phyloP scores from a whole-genome alignment of 2,888 invertebrate genomes.

The Chouioia cunea region DNA sequence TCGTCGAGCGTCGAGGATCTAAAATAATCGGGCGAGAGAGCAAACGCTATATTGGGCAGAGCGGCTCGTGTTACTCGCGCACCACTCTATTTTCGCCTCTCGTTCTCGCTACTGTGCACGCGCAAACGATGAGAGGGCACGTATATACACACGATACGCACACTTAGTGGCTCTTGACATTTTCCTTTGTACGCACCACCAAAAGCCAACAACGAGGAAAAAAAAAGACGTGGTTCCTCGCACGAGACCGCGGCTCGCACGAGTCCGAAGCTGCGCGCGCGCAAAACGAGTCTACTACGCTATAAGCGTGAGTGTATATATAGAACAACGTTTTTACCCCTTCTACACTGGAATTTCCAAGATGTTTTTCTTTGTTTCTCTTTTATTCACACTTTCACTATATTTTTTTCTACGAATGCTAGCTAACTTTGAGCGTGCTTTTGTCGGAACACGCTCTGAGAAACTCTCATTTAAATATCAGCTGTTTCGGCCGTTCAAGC shows the following conservation, averaged over 20 bases:
- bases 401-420: no score
- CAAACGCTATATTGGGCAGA: slow-evolving; percentile 65
- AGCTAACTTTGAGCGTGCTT: not conserved
- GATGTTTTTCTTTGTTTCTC: not conserved
- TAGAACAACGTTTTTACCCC: slow-evolving; percentile 2
- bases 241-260: not conserved
- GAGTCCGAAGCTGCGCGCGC: not conserved
- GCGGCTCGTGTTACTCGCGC: slow-evolving; percentile 63
- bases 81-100: slow-evolving; percentile 50
- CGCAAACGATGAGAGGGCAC: not conserved
- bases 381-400: no score
- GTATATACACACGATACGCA: slow-evolving; percentile 4
- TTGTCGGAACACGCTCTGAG: not conserved
- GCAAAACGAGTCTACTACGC: not conserved
- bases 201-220: not conserved
- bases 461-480: no score
- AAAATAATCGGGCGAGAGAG: slow-evolving; percentile 62
- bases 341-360: slow-evolving; percentile 7
- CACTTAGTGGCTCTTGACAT: no score
- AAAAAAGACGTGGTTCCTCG: slow-evolving; percentile 9
- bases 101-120: slow-evolving; percentile 32
- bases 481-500: no score
- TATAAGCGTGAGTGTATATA: not conserved
- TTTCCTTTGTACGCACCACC: not conserved
- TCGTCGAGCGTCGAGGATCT: slow-evolving; percentile 48